Conservation (phyloP, 1,140 invertebrate species). For the Anoplophora glabripennis region DNA sequence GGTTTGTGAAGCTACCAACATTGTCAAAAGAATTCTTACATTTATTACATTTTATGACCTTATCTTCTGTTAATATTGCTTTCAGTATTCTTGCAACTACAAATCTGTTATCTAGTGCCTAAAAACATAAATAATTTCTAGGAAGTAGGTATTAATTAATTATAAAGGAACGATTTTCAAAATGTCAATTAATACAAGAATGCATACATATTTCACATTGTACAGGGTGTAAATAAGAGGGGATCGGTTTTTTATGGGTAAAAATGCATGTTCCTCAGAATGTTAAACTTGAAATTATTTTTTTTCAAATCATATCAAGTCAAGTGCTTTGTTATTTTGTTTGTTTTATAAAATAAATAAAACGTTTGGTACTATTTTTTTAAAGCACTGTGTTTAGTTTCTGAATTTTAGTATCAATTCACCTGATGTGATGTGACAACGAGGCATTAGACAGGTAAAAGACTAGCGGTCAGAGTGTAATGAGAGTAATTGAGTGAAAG, state of each 20-base stretch:
- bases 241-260: background rate
- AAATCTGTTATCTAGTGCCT: conserved; percentile 19
- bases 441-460: too few species aligned
- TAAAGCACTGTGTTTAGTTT: too few species aligned
- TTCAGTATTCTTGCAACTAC: conserved; percentile 21
- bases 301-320: too few species aligned
- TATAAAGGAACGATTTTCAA: background rate
- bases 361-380: too few species aligned
- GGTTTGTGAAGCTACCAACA: conserved; percentile 10
- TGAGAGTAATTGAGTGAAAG: too few species aligned
- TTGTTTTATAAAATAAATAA: too few species aligned
- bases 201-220: background rate
- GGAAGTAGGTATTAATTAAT: background rate
- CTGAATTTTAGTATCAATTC: too few species aligned
- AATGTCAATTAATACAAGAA: background rate
- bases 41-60: conserved; percentile 19
- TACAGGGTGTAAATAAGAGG: background rate
- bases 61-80: background rate
- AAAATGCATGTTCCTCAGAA: too few species aligned
- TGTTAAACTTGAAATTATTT: too few species aligned
- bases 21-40: conserved; percentile 6
- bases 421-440: too few species aligned
- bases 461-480: too few species aligned
- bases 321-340: too few species aligned
- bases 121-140: conserved; percentile 12